Base-by-base conservation (phyloP, 2,113 vertebrate species). In the Pachyramphus minor region DNA sequence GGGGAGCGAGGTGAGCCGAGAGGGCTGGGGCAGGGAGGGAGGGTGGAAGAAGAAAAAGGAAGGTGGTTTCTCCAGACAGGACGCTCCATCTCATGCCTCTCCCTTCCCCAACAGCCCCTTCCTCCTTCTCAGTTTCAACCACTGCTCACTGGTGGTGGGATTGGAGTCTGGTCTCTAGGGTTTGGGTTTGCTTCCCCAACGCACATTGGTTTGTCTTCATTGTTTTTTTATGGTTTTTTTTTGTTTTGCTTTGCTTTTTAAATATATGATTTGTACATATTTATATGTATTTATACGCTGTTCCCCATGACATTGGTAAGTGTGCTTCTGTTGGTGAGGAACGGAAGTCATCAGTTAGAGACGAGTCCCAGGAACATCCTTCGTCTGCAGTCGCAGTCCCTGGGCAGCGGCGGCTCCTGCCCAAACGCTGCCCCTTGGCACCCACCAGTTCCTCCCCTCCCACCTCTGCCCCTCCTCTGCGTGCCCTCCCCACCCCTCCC, bases 241-340 rank as follows among this genome's bases (percentile, higher is more conserved):
- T 58, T 63, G 20, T 67, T 71, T 76, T 35, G 28, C 35, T 84
- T 77, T 76, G 33, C 87, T 52, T 87, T 97, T 94, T 96, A 97
- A 97, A 96, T 94, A 93, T 97, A 97, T 82, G 91, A 63, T 97
- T 92, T 97, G 87, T 87, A 92, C 96, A 96, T 96, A 97, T 97
- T 96, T 97, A 97, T 97, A 95, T 0, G 92, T 93, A 94, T 83
- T 66, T 94, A 96, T 97, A 97, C 25, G 78, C 92, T 64, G 96
- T 95, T 97, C 96, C 97, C 96, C 97, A 69, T 15, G 39, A 91
- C 97, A 95, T 95, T 59, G 69, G 69, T 92, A 98, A 95, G 96
- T 92, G 85, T 95, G 96, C 97, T 97, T 97, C 98, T 95, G 92
- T 95, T 87, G 97, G 95, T 37, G 91, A 97, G 98, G 97, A 97